phyloP scores from a whole-genome alignment of 2,113 vertebrate genomes.

The Cariama cristata region DNA sequence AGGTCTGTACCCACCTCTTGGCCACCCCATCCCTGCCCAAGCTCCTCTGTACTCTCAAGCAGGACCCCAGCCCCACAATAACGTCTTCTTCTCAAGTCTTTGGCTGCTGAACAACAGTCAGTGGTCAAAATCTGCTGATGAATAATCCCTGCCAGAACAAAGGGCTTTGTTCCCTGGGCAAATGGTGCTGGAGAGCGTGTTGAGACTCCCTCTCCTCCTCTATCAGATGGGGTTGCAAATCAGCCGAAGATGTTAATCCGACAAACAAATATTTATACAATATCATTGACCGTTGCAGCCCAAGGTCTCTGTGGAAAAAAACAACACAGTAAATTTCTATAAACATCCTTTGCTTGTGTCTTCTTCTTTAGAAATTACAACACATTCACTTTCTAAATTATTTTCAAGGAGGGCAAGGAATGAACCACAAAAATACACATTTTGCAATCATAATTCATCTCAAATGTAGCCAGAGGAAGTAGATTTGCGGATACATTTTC shows the following conservation, averaged over 20 bases:
- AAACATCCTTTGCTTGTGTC: not conserved
- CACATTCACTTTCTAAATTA: not conserved
- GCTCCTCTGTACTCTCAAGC: fast-evolving
- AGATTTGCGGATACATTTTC: slow-evolving; percentile 2
- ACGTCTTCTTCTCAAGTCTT: not conserved
- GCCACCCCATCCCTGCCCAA: not conserved
- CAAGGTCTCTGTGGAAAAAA: not conserved
- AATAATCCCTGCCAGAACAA: not conserved
- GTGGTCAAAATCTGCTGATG: not conserved
- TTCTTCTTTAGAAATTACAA: not conserved
- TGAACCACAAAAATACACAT: slow-evolving; percentile 4
- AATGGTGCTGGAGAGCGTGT: not conserved
- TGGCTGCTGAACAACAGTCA: not conserved
- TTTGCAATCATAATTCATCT: not conserved
- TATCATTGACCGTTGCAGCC: not conserved
- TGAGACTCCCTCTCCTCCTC: not conserved
- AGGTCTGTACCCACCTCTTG: not conserved
- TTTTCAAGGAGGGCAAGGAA: not conserved
- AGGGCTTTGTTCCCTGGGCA: not conserved
- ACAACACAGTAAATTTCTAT: not conserved
- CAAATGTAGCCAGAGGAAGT: not conserved
- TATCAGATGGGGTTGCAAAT: not conserved
- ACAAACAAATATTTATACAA: slow-evolving; percentile 46
- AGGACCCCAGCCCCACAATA: not conserved
- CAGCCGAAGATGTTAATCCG: not conserved